phyloP scores from a whole-genome alignment of 2,888 invertebrate genomes.

The Lissonota sp. region DNA sequence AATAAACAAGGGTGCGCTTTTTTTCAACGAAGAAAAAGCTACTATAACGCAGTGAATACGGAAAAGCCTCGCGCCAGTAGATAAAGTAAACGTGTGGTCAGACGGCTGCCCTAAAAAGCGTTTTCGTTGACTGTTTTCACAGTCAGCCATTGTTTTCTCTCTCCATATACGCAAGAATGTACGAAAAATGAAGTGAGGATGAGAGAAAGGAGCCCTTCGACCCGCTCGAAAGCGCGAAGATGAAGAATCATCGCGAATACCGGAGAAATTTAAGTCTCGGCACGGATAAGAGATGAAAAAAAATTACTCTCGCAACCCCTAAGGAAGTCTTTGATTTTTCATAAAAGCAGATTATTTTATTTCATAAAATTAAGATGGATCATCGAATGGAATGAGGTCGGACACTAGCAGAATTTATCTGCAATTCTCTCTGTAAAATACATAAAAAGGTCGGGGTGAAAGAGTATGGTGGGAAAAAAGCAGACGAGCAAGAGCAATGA shows the following conservation, averaged over 20 bases:
- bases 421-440: too few species aligned
- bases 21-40: neutral
- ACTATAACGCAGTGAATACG: conserved; percentile 46
- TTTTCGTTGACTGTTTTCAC: conserved; percentile 35
- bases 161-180: conserved; percentile 15
- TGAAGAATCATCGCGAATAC: conserved; percentile 45
- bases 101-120: neutral
- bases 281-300: too few species aligned
- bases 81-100: conserved; percentile 47
- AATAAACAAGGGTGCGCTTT: conserved; percentile 5
- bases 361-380: too few species aligned
- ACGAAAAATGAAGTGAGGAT: conserved; percentile 28
- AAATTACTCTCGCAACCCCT: too few species aligned
- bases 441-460: neutral
- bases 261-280: neutral
- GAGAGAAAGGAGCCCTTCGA: conserved; percentile 29
- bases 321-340: too few species aligned
- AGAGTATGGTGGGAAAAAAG: conserved; percentile 5
- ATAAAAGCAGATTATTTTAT: too few species aligned
- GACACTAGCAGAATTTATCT: too few species aligned
- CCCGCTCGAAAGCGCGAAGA: conserved; percentile 21
- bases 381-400: too few species aligned
- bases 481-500: conserved; percentile 21
- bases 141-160: neutral
- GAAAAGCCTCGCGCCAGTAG: conserved; percentile 41